Evolutionary conservation across 2,113 vertebrate species (phyloP).

Genomic region (Panthera uncia): DNA sequence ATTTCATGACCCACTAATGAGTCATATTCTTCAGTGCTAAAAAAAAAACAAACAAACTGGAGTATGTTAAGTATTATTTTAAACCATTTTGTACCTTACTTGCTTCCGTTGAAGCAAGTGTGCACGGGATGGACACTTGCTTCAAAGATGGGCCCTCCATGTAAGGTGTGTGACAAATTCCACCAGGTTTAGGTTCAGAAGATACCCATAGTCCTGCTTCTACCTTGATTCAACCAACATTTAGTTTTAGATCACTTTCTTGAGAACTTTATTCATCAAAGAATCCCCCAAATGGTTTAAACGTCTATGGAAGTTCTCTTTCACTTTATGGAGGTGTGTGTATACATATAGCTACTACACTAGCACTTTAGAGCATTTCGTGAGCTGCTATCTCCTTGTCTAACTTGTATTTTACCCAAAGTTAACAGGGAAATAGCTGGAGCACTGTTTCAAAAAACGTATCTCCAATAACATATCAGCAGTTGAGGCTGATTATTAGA

Average conservation of each 20-base stretch:
- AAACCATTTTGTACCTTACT: background rate
- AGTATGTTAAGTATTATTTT: background rate
- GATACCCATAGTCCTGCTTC: background rate
- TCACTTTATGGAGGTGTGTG: background rate
- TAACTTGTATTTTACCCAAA: conserved; percentile 43
- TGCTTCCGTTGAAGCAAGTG: too few relatives aligned
- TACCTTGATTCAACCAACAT: conserved; percentile 27
- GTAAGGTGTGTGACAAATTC: background rate
- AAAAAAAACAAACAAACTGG: background rate
- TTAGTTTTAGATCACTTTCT: conserved; percentile 46
- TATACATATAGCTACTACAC: background rate
- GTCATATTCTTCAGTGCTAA: background rate
- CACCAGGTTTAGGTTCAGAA: background rate
- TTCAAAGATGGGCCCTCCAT: background rate
- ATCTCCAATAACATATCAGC: background rate
- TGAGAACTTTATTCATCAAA: conserved; percentile 76
- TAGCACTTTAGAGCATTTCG: conserved; percentile 22
- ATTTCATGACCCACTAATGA: background rate
- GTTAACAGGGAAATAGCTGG: background rate
- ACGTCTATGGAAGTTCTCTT: background rate
- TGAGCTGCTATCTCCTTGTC: background rate
- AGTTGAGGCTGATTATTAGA: background rate
- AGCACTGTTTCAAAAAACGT: background rate
- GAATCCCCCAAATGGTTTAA: conserved; percentile 30
- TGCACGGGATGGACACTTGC: background rate